These are phyloP conservation scores for Liparis tanakae DNA, from an alignment of 2,797 vertebrate genomes.

Conservation along the genomic window DNA sequence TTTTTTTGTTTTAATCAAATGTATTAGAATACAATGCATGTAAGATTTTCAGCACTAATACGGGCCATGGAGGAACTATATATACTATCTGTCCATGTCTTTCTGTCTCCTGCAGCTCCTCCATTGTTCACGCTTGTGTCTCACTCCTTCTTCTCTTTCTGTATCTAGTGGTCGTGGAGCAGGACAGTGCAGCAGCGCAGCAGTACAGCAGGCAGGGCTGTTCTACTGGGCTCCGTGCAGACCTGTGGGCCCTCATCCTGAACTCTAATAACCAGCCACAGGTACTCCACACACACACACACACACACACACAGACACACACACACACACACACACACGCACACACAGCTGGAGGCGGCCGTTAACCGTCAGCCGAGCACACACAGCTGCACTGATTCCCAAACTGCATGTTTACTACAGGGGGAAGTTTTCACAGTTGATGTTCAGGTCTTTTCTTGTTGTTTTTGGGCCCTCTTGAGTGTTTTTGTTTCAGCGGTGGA, in stretches of 20 bases:
- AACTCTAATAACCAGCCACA: slow-evolving; percentile 92
- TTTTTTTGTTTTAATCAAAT: not conserved
- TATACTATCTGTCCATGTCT: not conserved
- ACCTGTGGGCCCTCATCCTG: slow-evolving; percentile 94
- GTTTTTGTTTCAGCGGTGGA: not conserved
- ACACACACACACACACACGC: slow-evolving; percentile 26
- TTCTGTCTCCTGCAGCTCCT: not conserved
- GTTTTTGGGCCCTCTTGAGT: not conserved
- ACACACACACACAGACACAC: slow-evolving; percentile 2
- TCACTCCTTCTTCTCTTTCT: slow-evolving; percentile 7
- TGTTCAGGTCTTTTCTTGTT: not conserved
- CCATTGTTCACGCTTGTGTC: not conserved
- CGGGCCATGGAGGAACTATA: not conserved
- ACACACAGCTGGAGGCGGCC: not conserved
- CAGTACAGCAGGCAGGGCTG: slow-evolving; percentile 96
- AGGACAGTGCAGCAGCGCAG: slow-evolving; percentile 94
- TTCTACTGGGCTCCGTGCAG: slow-evolving; percentile 91
- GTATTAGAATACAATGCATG: not conserved
- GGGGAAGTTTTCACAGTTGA: slow-evolving; percentile 21
- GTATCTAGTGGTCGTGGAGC: slow-evolving; percentile 87
- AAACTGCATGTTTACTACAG: slow-evolving; percentile 33
- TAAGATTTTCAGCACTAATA: not conserved
- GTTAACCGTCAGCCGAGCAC: slow-evolving; percentile 29
- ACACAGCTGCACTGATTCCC: slow-evolving; percentile 71
- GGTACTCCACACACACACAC: slow-evolving; percentile 75